Conservation (phyloP, 2,113 vertebrate species). For the Platichthys flesus region DNA sequence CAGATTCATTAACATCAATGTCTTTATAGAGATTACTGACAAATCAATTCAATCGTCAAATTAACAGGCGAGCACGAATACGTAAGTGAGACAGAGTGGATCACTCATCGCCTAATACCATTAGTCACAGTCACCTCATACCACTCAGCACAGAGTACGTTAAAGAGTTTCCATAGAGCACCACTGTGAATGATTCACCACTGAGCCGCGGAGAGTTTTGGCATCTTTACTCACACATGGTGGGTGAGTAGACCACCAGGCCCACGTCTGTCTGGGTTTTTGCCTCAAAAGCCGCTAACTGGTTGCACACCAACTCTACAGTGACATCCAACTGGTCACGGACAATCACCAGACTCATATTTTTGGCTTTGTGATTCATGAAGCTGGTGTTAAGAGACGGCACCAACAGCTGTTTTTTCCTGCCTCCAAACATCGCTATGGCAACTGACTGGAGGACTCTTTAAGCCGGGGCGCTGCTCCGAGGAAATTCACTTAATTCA, state of each 20-base stretch:
- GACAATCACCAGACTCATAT: slow-evolving; percentile 24
- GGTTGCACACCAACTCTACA: slow-evolving; percentile 16
- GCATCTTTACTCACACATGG: slow-evolving; percentile 18
- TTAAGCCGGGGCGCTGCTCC: slow-evolving; percentile 8
- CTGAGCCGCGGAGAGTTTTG: slow-evolving; percentile 29
- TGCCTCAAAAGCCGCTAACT: slow-evolving; percentile 21
- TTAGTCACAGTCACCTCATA: slow-evolving; percentile 16
- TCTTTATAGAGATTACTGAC: too few species aligned
- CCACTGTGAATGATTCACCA: slow-evolving; percentile 36
- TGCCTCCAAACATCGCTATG: slow-evolving; percentile 70
- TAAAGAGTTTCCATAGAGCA: slow-evolving; percentile 45
- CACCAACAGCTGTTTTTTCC: slow-evolving; percentile 37
- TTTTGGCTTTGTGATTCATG: slow-evolving; percentile 18
- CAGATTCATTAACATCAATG: too few species aligned
- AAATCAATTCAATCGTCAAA: neutral
- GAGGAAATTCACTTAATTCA: slow-evolving; percentile 11
- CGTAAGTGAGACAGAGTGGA: neutral
- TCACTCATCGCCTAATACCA: slow-evolving; percentile 33
- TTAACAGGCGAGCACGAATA: neutral
- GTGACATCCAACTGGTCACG: neutral
- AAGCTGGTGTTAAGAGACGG: slow-evolving; percentile 21
- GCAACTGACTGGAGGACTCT: slow-evolving; percentile 39
- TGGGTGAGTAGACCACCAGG: slow-evolving; percentile 42
- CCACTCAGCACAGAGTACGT: slow-evolving; percentile 12
- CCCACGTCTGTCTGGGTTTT: neutral